phyloP scores from a whole-genome alignment of 2,888 invertebrate species.

The Dusona sp. region DNA sequence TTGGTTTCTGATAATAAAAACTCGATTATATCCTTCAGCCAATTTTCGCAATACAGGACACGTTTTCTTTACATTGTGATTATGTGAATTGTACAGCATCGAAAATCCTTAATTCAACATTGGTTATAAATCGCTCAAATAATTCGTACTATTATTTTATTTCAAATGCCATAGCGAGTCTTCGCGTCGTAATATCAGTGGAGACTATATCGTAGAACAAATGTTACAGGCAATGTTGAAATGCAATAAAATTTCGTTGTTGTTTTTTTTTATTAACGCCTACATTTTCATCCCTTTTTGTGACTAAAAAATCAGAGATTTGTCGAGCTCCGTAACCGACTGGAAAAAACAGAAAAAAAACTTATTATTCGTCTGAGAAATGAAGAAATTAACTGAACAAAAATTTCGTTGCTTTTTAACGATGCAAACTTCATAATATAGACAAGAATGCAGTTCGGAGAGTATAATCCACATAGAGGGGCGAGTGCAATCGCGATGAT shows the following conservation, averaged over 20 bases:
- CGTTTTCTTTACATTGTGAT: background rate
- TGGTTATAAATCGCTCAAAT: background rate
- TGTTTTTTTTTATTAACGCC: too few relatives aligned
- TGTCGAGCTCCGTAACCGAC: background rate
- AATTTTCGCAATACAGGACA: background rate
- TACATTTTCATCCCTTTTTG: too few relatives aligned
- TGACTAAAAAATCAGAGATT: background rate
- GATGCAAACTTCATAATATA: background rate
- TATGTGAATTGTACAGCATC: background rate
- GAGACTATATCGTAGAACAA: background rate
- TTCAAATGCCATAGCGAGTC: background rate
- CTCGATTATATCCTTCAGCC: background rate
- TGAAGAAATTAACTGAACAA: background rate
- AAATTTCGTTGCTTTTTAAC: background rate
- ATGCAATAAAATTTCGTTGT: background rate
- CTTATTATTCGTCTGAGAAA: background rate
- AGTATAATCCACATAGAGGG: constrained; percentile 17
- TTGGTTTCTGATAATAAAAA: background rate
- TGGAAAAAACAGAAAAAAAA: background rate
- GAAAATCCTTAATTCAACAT: background rate
- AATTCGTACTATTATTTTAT: background rate
- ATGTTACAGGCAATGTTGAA: background rate
- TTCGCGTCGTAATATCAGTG: background rate
- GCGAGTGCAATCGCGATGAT: constrained; percentile 30
- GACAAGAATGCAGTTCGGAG: background rate